Evolutionary conservation across 2,888 invertebrate species (phyloP).

Genomic region (Rhodophaea formosa): DNA sequence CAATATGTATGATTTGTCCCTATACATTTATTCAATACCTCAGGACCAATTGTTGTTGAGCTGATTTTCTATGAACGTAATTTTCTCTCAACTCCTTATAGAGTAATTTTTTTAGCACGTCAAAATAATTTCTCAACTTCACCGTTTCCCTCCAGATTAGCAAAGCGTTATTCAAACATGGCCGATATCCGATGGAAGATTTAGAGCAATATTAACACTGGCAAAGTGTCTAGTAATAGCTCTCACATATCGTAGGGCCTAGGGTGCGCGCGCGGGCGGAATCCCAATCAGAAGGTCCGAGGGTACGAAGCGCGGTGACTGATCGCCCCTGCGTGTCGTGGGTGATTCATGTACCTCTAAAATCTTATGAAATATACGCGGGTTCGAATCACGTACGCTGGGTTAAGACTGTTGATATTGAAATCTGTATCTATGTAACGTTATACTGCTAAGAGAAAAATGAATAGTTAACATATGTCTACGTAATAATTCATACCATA

Average conservation of each 20-base stretch:
- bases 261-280: slow-evolving; percentile 69
- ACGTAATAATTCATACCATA: neutral
- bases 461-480: slow-evolving; percentile 12
- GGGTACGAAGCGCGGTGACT: slow-evolving; percentile 71
- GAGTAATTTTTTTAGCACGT: no score
- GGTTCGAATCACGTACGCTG: slow-evolving; percentile 73
- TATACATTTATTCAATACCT: no score
- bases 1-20: no score
- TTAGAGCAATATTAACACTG: slow-evolving; percentile 78
- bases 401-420: slow-evolving; percentile 80
- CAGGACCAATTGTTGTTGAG: no score
- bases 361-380: slow-evolving; percentile 82
- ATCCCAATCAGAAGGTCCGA: slow-evolving; percentile 76
- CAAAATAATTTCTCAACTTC: neutral
- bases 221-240: slow-evolving; percentile 81
- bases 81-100: no score
- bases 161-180: slow-evolving; percentile 35
- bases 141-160: neutral
- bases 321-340: slow-evolving; percentile 77
- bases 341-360: slow-evolving; percentile 81
- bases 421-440: slow-evolving; percentile 73
- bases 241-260: slow-evolving; percentile 80
- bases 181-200: slow-evolving; percentile 63
- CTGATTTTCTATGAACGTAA: no score
- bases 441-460: slow-evolving; percentile 49